Evolutionary conservation across 2,797 vertebrate genomes (phyloP).

Genomic region (Falco biarmicus): DNA sequence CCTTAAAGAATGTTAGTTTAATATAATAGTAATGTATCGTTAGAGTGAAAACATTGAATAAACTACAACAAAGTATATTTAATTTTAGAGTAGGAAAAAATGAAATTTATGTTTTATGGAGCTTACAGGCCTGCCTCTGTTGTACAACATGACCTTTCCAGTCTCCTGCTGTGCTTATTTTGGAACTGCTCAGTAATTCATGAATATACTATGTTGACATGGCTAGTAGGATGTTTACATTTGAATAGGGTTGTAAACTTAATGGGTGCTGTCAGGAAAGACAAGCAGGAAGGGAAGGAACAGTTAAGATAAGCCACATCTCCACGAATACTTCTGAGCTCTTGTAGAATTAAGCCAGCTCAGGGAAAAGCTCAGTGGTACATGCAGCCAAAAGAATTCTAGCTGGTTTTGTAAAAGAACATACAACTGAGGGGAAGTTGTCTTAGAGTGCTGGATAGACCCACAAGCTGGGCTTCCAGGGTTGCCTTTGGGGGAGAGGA

Average conservation of each 20-base stretch:
- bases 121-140: background rate
- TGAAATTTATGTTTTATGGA: background rate
- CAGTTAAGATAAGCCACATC: constrained; percentile 26
- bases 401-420: background rate
- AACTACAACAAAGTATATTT: background rate
- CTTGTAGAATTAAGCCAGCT: background rate
- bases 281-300: constrained; percentile 24
- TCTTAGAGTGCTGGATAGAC: background rate
- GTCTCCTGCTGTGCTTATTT: background rate
- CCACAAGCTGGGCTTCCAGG: background rate
- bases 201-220: background rate
- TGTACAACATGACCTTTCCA: background rate
- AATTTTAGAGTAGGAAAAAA: background rate
- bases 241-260: background rate
- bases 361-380: background rate
- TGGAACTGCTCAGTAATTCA: background rate
- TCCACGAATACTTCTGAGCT: background rate
- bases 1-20: background rate
- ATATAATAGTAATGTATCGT: background rate
- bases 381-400: background rate
- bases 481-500: background rate
- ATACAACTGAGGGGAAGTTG: background rate
- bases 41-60: constrained; percentile 10
- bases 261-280: background rate
- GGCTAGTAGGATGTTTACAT: constrained; percentile 27